phyloP scores from a whole-genome alignment of 2,888 invertebrate genomes.

The Scaptomyza reducta region DNA sequence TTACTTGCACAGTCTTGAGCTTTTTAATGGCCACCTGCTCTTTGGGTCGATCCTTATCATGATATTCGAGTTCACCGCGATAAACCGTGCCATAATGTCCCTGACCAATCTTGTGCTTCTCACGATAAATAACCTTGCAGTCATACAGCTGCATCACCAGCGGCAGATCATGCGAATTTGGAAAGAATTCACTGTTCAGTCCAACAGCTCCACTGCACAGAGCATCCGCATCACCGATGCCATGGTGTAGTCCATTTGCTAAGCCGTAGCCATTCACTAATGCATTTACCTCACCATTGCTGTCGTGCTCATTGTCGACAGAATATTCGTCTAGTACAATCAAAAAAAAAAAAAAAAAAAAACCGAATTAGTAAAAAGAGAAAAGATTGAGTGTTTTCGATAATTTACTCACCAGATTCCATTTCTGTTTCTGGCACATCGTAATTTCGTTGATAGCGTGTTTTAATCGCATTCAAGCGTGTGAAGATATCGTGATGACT shows the following conservation, averaged over 20 bases:
- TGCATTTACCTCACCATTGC: constrained; percentile 10
- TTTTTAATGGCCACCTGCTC: constrained; percentile 89
- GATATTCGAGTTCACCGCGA: constrained; percentile 86
- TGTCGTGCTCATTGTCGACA: constrained; percentile 13
- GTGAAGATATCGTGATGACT: constrained; percentile 92
- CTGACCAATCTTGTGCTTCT: constrained; percentile 84
- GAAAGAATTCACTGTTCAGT: constrained; percentile 27
- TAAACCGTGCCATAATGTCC: constrained; percentile 95
- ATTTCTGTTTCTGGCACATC: constrained; percentile 46
- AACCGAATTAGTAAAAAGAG: neutral
- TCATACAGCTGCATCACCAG: constrained; percentile 75
- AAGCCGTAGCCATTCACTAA: constrained; percentile 32
- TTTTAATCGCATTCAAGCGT: constrained; percentile 73
- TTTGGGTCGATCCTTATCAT: constrained; percentile 58
- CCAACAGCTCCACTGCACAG: constrained; percentile 7
- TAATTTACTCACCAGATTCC: constrained; percentile 33
- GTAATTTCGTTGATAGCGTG: constrained; percentile 55
- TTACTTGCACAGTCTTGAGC: constrained; percentile 81
- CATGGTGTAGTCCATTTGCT: constrained; percentile 20
- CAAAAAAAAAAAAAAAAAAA: too few relatives aligned
- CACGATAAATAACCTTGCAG: constrained; percentile 79
- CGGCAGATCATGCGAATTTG: constrained; percentile 39
- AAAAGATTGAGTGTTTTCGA: neutral
- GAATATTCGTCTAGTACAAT: constrained; percentile 22
- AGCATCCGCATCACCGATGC: constrained; percentile 50